phyloP scores from a whole-genome alignment of 2,797 vertebrate species.

The Trachops cirrhosus region DNA sequence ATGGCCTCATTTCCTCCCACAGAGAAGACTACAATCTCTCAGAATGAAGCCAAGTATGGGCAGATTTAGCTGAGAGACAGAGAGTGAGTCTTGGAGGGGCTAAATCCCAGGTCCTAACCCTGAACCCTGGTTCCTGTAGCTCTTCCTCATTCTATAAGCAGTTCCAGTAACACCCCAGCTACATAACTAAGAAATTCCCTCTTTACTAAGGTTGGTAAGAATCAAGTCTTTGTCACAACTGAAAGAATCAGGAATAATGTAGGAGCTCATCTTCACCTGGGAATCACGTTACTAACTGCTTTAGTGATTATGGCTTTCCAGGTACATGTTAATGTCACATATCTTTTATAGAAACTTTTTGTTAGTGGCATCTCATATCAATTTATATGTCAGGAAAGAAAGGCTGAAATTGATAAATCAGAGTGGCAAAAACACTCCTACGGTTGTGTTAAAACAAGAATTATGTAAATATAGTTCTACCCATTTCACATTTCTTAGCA shows the following conservation, averaged over 20 bases:
- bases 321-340: not conserved
- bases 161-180: not conserved
- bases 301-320: not conserved
- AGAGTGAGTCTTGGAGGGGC: not conserved
- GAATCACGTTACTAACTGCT: not conserved
- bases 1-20: not conserved
- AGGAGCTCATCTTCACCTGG: not conserved
- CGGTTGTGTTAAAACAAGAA: not conserved
- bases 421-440: not conserved
- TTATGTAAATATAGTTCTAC: constrained; percentile 1
- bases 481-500: not conserved
- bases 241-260: not conserved
- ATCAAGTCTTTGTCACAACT: not conserved
- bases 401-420: not conserved
- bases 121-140: not conserved
- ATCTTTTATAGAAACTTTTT: not conserved
- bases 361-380: not conserved
- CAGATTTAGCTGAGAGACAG: not conserved
- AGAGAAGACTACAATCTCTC: not conserved
- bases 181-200: not conserved
- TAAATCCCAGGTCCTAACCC: not conserved
- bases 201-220: not conserved
- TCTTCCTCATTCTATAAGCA: not conserved
- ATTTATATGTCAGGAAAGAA: not conserved
- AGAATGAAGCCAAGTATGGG: not conserved